These are phyloP conservation scores for Oreochromis spilurus DNA, from an alignment of 2,113 vertebrate species.

Conservation along the genomic window DNA sequence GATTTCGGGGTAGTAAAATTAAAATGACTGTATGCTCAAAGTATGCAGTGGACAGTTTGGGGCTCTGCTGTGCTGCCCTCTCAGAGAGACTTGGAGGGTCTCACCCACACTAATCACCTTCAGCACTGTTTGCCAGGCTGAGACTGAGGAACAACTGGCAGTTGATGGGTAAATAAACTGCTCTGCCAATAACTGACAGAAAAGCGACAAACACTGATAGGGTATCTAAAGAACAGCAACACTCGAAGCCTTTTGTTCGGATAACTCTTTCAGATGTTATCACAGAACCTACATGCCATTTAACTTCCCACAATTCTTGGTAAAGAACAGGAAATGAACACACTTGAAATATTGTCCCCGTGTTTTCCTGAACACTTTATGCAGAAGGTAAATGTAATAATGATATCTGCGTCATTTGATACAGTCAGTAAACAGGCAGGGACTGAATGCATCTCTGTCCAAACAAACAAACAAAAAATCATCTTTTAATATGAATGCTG, in stretches of 20 bases:
- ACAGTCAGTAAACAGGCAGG: not conserved
- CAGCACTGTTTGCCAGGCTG: conserved; percentile 7
- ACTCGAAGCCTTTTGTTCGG: not conserved
- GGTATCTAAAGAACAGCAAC: conserved; percentile 20
- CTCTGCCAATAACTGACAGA: not conserved
- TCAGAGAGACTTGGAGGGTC: conserved; percentile 35
- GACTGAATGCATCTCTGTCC: not conserved
- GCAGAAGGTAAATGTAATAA: not conserved
- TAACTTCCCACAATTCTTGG: conserved; percentile 8
- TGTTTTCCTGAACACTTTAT: not conserved
- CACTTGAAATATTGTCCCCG: not conserved
- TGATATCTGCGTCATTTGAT: not conserved
- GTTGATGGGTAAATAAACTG: not conserved
- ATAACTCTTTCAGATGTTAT: conserved; percentile 13
- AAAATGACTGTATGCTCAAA: conserved; percentile 34
- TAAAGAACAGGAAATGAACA: not conserved
- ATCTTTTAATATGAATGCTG: not conserved
- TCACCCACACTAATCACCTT: conserved; percentile 58
- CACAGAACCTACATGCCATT: not conserved
- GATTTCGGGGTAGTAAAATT: conserved; percentile 14
- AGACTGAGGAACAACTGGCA: conserved; percentile 9
- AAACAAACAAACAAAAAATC: not conserved
- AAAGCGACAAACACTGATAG: conserved; percentile 3
- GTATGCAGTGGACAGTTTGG: conserved; percentile 48
- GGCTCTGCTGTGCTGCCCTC: conserved; percentile 12